Base-by-base conservation (phyloP, 2,888 invertebrate genomes). In the Rhaphigaster nebulosa region DNA sequence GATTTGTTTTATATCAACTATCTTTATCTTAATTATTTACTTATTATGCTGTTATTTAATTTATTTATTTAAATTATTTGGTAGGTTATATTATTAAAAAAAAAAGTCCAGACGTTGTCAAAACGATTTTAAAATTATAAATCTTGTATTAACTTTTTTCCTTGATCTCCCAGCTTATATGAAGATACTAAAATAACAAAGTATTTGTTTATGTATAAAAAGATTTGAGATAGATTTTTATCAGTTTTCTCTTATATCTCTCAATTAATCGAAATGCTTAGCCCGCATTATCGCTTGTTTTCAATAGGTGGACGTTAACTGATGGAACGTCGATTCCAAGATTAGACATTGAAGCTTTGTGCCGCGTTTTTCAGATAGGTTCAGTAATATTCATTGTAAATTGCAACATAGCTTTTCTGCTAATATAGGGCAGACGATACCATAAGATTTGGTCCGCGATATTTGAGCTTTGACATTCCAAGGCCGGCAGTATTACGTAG, bases 401-500 rank as follows among this genome's bases (percentile, higher is more conserved):
- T 84, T 84, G 45, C 84, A 41, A 45, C 84, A 84, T n/a, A 84
- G 84, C 45, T 13, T 45, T 45, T 84, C 45, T 84, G 8, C 18
- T 84, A 26, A 45, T 84, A 50, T 84, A 84, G 84, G 84, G 45
- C 84, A 84, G 84, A 45, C 45, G 84, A 84, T 84, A 84, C 84
- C 45, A 45, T 45, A 84, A 84, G 84, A 84, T 84, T 84, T 84
- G 84, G 84, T 84, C n/a, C 84, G 84, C 41, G 84, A 84, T 84
- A 84, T 38, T 45, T 84, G 45, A 45, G 84, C 84, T 84, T 26
- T 84, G 84, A 84, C 84, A 84, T 84, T 84, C n/a, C 45, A 84
- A 84, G 84, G 84, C 45, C 84, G 84, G 26, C 84, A n/a, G 45
- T 50, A 50, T 84, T 84, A 84, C 84, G 84, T 50, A 84, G 84